Evolutionary conservation across 2,888 invertebrate genomes (phyloP).

Genomic region (Metellina segmentata): DNA sequence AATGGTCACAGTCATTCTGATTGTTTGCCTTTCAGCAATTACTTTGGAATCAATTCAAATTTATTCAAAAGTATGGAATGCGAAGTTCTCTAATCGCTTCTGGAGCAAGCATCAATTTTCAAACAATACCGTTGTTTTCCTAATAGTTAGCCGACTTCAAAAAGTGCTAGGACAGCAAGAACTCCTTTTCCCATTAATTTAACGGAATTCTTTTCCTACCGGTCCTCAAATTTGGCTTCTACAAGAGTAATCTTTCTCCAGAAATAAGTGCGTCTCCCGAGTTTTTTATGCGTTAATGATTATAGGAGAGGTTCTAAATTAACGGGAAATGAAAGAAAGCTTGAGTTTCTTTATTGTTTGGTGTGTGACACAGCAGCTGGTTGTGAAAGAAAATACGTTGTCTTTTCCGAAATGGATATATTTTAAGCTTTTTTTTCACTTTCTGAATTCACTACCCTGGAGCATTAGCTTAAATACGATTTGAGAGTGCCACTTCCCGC

Average conservation of each 20-base stretch:
- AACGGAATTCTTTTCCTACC: constrained; percentile 42
- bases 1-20: background rate
- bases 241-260: constrained; percentile 44
- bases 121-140: constrained; percentile 8
- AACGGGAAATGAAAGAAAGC: constrained; percentile 51
- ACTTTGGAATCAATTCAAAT: background rate
- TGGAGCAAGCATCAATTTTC: background rate
- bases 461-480: constrained; percentile 60
- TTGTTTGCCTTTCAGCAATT: background rate
- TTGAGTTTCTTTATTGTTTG: constrained; percentile 54
- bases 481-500: constrained; percentile 41
- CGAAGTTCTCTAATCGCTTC: background rate
- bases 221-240: constrained; percentile 52
- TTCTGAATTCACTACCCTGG: constrained; percentile 39
- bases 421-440: constrained; percentile 46
- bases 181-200: constrained; percentile 61
- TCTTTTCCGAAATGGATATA: constrained; percentile 44
- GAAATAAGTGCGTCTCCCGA: constrained; percentile 45
- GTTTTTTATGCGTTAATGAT: constrained; percentile 68
- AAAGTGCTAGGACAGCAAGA: constrained; percentile 50
- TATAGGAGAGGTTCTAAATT: constrained; percentile 62
- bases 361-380: constrained; percentile 61
- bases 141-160: constrained; percentile 43
- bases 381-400: constrained; percentile 58
- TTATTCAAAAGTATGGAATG: background rate